A percentile compares a stretch with the other conserved stretches of the same genome.
Evolutionary conservation across 2,797 vertebrate species (phyloP).

Genomic region (Heterohyrax brucei): DNA sequence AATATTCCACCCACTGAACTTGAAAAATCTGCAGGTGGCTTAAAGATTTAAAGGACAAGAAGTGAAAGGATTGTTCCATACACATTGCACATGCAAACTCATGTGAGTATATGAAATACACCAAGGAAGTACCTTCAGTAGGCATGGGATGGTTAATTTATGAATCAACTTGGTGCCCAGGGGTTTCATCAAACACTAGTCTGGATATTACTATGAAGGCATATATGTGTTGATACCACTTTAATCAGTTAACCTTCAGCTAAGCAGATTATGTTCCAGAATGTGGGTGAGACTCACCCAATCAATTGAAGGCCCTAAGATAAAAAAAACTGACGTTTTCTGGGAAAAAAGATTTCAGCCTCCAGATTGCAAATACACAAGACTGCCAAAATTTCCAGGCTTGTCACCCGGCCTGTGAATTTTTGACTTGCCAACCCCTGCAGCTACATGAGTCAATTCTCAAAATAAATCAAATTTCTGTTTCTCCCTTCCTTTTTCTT

Average conservation of each 20-base stretch:
- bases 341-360: not conserved
- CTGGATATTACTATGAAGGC: no score
- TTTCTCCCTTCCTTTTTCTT: not conserved
- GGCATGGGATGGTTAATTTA: not conserved
- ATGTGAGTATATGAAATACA: slow-evolving; percentile 42
- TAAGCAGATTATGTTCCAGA: not conserved
- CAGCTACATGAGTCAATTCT: not conserved
- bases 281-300: not conserved
- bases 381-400: not conserved
- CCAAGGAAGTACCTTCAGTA: not conserved
- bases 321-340: not conserved
- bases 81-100: slow-evolving; percentile 11
- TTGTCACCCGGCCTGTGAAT: not conserved
- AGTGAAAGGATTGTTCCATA: not conserved
- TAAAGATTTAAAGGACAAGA: slow-evolving; percentile 46
- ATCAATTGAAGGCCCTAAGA: not conserved
- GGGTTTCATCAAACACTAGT: not conserved
- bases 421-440: not conserved
- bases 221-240: not conserved
- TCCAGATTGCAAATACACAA: not conserved
- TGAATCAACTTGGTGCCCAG: not conserved
- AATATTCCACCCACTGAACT: not conserved
- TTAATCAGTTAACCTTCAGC: not conserved
- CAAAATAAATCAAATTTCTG: not conserved
- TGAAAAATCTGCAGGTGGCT: slow-evolving; percentile 45